Evolutionary conservation across 2,113 vertebrate genomes (phyloP).

Genomic region (Isurus oxyrinchus): DNA sequence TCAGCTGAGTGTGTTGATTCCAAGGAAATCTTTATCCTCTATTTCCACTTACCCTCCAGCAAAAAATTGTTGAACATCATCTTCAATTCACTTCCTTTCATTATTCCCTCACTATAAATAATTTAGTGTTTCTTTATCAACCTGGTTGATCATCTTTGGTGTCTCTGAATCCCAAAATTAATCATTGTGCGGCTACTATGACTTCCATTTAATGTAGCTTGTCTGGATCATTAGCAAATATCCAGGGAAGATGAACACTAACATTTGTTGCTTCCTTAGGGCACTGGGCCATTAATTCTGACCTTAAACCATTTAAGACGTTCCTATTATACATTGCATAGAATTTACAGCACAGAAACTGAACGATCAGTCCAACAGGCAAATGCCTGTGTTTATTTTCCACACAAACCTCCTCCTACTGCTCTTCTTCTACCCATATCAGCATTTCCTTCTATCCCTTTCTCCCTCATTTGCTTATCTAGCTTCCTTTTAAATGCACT

Average conservation of each 20-base stretch:
- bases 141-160: background rate
- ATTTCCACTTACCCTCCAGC: background rate
- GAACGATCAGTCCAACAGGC: background rate
- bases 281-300: background rate
- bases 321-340: background rate
- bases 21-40: background rate
- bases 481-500: too few relatives aligned
- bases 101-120: background rate
- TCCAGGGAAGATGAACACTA: background rate
- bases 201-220: background rate
- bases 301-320: background rate
- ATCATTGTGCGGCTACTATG: background rate
- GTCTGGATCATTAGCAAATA: background rate
- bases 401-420: background rate
- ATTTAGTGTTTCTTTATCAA: background rate
- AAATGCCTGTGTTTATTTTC: background rate
- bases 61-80: background rate
- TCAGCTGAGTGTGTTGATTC: background rate
- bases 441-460: background rate
- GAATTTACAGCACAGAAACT: background rate
- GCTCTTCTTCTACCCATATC: background rate
- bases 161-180: background rate
- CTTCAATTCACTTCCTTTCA: background rate
- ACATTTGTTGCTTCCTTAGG: background rate
- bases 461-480: background rate